phyloP scores from a whole-genome alignment of 1,140 invertebrate species.

The Cephus cinctus region DNA sequence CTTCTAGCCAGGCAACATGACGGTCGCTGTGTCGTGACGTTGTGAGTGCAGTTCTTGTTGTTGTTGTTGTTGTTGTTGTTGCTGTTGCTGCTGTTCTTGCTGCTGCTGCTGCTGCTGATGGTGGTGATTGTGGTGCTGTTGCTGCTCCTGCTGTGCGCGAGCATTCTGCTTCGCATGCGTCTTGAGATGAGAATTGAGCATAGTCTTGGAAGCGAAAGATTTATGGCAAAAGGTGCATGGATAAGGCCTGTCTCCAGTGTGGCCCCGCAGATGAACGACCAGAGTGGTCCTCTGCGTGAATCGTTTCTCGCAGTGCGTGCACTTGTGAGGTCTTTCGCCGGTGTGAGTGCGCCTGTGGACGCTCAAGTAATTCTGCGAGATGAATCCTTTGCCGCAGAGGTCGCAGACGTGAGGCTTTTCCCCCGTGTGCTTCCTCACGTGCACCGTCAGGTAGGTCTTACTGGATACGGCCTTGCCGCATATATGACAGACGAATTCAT shows the following conservation, averaged over 20 bases:
- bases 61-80: no score
- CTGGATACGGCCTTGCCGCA: slow-evolving; percentile 70
- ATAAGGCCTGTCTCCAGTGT: slow-evolving; percentile 65
- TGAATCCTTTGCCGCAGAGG: slow-evolving; percentile 67
- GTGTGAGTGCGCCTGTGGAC: slow-evolving; percentile 74
- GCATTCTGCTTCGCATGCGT: slow-evolving; percentile 52
- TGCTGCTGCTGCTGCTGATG: slow-evolving; percentile 22
- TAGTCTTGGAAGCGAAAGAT: slow-evolving; percentile 53
- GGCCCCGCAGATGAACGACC: slow-evolving; percentile 57
- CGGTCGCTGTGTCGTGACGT: slow-evolving; percentile 20
- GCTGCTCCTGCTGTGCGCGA: slow-evolving; percentile 33
- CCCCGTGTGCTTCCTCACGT: slow-evolving; percentile 72
- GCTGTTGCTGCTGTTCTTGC: slow-evolving; percentile 9
- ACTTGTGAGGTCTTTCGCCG: slow-evolving; percentile 64
- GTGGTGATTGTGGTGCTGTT: slow-evolving; percentile 26
- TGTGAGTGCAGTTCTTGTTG: neutral
- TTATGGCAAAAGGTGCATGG: slow-evolving; percentile 61
- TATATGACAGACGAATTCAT: slow-evolving; percentile 65
- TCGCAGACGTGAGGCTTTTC: slow-evolving; percentile 58
- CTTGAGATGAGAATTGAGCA: slow-evolving; percentile 53
- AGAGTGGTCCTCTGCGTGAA: slow-evolving; percentile 68
- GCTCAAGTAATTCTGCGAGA: slow-evolving; percentile 69
- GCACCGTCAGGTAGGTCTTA: slow-evolving; percentile 81
- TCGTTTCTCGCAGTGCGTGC: slow-evolving; percentile 69
- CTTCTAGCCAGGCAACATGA: slow-evolving; percentile 27